phyloP scores from a whole-genome alignment of 2,797 vertebrate genomes.

The Phataginus tricuspis region DNA sequence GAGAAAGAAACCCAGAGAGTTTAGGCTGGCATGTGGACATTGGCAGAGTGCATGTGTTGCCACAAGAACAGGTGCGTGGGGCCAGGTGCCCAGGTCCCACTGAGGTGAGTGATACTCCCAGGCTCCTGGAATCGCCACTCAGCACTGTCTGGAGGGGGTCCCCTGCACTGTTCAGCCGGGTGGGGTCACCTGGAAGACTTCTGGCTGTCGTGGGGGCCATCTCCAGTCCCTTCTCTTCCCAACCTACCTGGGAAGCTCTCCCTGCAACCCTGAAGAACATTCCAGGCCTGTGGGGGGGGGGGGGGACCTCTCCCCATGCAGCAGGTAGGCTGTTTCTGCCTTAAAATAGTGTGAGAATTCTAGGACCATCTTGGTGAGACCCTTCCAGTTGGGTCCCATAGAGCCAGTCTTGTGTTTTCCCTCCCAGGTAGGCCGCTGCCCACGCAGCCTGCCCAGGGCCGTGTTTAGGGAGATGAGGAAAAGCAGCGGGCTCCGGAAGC shows the following conservation, averaged over 20 bases:
- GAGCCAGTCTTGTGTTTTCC: background rate
- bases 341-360: background rate
- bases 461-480: background rate
- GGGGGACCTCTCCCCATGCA: background rate
- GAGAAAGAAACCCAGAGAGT: background rate
- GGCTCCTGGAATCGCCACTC: rapidly evolving
- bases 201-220: rapidly evolving
- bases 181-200: rapidly evolving
- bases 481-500: background rate
- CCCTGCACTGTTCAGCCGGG: background rate
- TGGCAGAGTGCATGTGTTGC: rapidly evolving
- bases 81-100: rapidly evolving
- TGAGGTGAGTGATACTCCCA: too few species aligned
- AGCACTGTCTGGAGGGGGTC: background rate
- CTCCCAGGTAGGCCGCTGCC: rapidly evolving
- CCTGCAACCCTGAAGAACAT: background rate
- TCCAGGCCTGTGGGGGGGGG: background rate
- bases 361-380: too few species aligned
- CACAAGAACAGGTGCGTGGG: rapidly evolving
- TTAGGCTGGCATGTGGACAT: rapidly evolving
- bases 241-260: background rate
- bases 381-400: background rate
- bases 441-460: too few species aligned
- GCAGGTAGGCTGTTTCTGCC: background rate
- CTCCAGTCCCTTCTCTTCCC: background rate